These are phyloP conservation scores for Julus scandinavius DNA, from an alignment of 2,888 invertebrate species.

Conservation along the genomic window DNA sequence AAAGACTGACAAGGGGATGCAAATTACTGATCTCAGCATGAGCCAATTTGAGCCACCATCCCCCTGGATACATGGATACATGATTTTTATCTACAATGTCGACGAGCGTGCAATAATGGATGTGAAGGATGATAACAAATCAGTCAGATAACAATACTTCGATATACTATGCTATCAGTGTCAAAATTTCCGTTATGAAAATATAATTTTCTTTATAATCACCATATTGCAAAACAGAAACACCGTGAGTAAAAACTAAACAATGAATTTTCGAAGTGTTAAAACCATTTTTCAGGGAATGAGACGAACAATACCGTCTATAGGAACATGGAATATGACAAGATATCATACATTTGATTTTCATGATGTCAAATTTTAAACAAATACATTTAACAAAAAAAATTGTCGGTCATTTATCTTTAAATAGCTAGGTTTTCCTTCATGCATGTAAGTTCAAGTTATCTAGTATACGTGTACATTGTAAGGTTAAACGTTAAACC, in stretches of 20 bases:
- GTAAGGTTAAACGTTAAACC: neutral
- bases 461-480: neutral
- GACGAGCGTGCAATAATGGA: neutral
- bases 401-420: conserved; percentile 23
- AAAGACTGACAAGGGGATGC: conserved; percentile 24
- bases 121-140: neutral
- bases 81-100: neutral
- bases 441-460: neutral
- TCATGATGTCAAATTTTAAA: no score
- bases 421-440: neutral
- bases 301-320: no score
- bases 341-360: no score
- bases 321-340: no score
- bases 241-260: neutral
- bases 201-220: conserved; percentile 5
- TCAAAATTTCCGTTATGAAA: neutral
- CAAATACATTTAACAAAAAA: neutral
- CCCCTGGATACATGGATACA: conserved; percentile 18
- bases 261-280: neutral
- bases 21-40: conserved; percentile 31
- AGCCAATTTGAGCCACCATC: conserved; percentile 17
- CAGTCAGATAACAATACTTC: neutral
- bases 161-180: neutral
- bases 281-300: no score
- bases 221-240: conserved; percentile 5